Base-by-base conservation (phyloP, 2,797 vertebrate species). In the Esox masquinongy region DNA sequence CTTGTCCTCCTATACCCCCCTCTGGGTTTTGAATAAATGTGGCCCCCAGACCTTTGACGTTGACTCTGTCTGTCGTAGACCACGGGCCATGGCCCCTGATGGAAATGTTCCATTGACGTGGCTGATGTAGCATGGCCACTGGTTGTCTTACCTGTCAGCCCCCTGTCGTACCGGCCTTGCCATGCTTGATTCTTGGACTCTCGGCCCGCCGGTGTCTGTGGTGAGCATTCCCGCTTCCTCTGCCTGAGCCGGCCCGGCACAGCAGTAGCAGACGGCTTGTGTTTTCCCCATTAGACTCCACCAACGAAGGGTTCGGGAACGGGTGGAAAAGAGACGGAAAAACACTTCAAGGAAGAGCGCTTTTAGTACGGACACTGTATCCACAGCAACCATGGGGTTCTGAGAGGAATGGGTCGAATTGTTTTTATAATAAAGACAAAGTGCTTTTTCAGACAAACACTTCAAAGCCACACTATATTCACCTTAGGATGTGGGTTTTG, bases 251-350 rank as follows among this genome's bases (percentile, higher is more conserved):
- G 53, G 7, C 75, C 39, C 34, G 17, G 74, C 71, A 69, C 50
- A 72, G 63, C 26, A 70, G 74, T 73, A 82, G 80, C 76, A 76
- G 77, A 36, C 11, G 2, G n/a, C 50, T 49, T 78, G 77, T 89
- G 88, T 87, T 90, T 91, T 87, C 72, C 74, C 76, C 80, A 90
- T 91, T 80, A 89, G 76, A 72, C 49, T 73, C 75, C 31, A 66
- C 71, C 79, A 73, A 85, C 64, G 47, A 51, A 83, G 63, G 73
- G 76, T 81, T 39, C 19, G 29, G 50, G 74, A 4, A 6, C 9
- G 39, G 39, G 5, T 43, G 39, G 39, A 43, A 70, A 68, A 61
- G 64, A 70, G 14, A 71, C 14, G 71, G 67, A 64, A 68, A 50
- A n/a, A 50, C 15, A 78, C 72, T 77, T 78, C 50, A 78, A 82